These are phyloP conservation scores for Siderastrea radians DNA, from an alignment of 92 coral and sea anemone species.

Conservation along the genomic window DNA sequence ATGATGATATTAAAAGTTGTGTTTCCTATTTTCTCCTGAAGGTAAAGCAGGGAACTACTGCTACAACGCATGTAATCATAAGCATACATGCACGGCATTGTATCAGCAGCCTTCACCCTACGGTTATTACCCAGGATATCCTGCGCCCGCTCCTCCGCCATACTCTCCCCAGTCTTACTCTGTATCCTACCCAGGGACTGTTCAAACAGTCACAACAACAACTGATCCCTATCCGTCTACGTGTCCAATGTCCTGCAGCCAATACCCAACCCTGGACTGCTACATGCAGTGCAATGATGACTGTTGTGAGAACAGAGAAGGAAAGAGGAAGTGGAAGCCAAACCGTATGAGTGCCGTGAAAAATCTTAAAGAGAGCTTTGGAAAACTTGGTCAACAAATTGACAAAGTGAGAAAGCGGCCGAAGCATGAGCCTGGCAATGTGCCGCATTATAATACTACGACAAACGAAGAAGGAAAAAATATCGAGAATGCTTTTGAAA, in stretches of 20 bases:
- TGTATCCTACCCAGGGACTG: constrained; percentile 22
- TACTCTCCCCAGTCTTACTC: constrained; percentile 13
- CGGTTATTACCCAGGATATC: constrained; percentile 24
- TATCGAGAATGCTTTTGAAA: not conserved
- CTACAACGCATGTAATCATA: constrained; percentile 19
- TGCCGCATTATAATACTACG: not conserved
- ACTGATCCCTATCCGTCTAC: constrained; percentile 38
- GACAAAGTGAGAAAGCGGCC: not conserved
- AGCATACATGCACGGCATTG: constrained; percentile 35
- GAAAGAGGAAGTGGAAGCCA: constrained; percentile 19
- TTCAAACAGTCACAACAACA: constrained; percentile 11
- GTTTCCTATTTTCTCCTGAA: not conserved
- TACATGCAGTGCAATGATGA: constrained; percentile 59
- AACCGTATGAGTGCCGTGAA: not conserved
- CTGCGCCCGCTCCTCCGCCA: constrained; percentile 38
- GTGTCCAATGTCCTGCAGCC: constrained; percentile 43
- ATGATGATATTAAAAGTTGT: too few relatives aligned
- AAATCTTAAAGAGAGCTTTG: not conserved
- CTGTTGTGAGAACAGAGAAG: constrained; percentile 31
- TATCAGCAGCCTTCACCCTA: constrained; percentile 25
- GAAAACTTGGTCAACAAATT: not conserved
- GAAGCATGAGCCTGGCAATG: not conserved
- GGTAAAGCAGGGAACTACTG: constrained; percentile 58
- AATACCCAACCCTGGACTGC: constrained; percentile 38
- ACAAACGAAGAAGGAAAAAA: not conserved